Percentiles rank a stretch among this genome's conserved stretches.
These are phyloP conservation scores for Hybos culiciformis DNA, from an alignment of 2,888 invertebrate species.

Conservation along the genomic window DNA sequence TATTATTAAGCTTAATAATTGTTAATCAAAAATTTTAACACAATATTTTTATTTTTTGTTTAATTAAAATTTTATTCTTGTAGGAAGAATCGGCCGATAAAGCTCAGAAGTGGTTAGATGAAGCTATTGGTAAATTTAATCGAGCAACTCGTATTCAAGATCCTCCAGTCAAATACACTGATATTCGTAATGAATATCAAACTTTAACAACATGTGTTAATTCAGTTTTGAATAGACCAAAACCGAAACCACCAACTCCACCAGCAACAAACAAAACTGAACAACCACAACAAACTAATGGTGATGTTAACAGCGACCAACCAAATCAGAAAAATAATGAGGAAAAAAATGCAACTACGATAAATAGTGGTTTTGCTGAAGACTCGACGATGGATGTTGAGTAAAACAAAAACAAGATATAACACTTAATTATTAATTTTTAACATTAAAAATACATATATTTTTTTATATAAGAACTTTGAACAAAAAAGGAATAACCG, in stretches of 20 bases:
- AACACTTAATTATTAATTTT: not conserved
- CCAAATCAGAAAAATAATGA: constrained; percentile 1
- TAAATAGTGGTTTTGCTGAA: constrained; percentile 19
- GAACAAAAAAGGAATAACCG: too few species aligned
- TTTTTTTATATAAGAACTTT: too few species aligned
- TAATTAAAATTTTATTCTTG: too few species aligned
- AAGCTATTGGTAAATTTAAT: constrained; percentile 50
- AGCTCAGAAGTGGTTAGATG: constrained; percentile 72
- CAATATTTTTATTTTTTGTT: too few species aligned
- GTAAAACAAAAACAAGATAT: constrained; percentile 16
- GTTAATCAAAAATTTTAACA: too few species aligned
- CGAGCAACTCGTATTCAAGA: constrained; percentile 52
- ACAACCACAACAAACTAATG: constrained; percentile 20
- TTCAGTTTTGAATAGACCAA: constrained; percentile 79
- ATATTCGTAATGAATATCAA: constrained; percentile 66
- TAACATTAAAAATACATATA: too few species aligned
- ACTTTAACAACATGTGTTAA: constrained; percentile 39
- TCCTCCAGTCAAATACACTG: constrained; percentile 63
- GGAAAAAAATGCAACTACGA: constrained; percentile 11
- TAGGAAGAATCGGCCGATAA: constrained; percentile 53
- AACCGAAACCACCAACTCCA: constrained; percentile 62
- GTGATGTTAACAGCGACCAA: constrained; percentile 17
- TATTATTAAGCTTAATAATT: too few species aligned
- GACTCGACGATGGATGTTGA: constrained; percentile 33
- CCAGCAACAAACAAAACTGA: constrained; percentile 30